phyloP scores from a whole-genome alignment of 1,140 invertebrate genomes.

The Macrobrachium nipponense region DNA sequence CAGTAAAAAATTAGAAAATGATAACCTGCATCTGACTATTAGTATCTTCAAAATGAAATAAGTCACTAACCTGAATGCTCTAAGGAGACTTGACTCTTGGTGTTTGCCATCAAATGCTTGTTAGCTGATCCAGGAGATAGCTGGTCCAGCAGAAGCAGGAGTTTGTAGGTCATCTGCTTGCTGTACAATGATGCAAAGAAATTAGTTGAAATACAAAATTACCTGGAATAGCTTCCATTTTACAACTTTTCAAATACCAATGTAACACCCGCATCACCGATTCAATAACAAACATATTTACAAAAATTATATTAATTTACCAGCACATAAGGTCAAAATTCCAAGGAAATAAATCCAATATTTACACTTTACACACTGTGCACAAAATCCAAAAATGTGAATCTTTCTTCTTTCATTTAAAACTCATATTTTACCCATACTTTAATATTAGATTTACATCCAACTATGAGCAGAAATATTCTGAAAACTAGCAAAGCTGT shows the following conservation, averaged over 20 bases:
- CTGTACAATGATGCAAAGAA: slow-evolving; percentile 4
- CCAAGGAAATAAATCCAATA: background rate
- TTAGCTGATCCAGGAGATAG: background rate
- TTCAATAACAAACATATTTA: too few species aligned
- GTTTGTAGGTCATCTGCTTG: slow-evolving; percentile 36
- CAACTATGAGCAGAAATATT: too few species aligned
- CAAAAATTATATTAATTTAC: too few species aligned
- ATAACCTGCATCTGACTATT: background rate
- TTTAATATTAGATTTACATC: too few species aligned
- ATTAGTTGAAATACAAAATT: background rate
- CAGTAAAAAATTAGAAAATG: background rate
- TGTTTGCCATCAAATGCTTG: slow-evolving; percentile 24
- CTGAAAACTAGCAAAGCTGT: too few species aligned
- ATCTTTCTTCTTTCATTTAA: too few species aligned
- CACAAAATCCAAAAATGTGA: too few species aligned
- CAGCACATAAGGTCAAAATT: background rate
- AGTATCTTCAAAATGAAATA: background rate
- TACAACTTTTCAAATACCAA: background rate
- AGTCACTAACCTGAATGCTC: slow-evolving; percentile 3
- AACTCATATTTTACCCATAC: too few species aligned
- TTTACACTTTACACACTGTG: too few species aligned
- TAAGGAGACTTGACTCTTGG: background rate
- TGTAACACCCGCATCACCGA: too few species aligned
- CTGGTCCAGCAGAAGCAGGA: slow-evolving; percentile 37
- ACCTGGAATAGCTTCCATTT: too few species aligned